Evolutionary conservation across 2,888 invertebrate species (phyloP).

Genomic region (Orchesellides sinensis): DNA sequence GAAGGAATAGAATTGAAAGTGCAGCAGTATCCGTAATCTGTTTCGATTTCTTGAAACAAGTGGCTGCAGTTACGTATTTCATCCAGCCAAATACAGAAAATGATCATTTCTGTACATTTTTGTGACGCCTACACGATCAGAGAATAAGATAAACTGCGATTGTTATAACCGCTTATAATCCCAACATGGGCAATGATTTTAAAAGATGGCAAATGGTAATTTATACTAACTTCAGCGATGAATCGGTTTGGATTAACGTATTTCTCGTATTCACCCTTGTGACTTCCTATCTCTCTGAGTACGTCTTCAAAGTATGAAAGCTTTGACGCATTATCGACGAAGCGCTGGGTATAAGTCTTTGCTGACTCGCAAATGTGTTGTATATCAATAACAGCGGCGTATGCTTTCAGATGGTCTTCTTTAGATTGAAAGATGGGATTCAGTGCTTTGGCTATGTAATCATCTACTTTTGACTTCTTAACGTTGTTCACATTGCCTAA

Average conservation of each 20-base stretch:
- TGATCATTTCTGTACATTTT: constrained; percentile 86
- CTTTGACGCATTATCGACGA: constrained; percentile 12
- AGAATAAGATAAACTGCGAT: background rate
- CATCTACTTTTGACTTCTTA: constrained; percentile 52
- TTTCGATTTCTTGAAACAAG: constrained; percentile 86
- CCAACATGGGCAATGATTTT: no score
- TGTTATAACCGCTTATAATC: no score
- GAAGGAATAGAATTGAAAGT: constrained; percentile 86
- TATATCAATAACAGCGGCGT: constrained; percentile 24
- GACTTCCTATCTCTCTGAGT: background rate
- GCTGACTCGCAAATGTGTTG: constrained; percentile 64
- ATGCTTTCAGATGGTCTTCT: background rate
- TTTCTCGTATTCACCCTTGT: background rate
- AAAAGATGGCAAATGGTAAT: no score
- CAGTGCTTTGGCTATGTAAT: constrained; percentile 43
- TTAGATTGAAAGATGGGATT: background rate
- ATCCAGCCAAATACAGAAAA: constrained; percentile 84
- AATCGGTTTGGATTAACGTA: background rate
- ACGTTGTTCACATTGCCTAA: constrained; percentile 67
- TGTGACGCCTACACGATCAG: constrained; percentile 82
- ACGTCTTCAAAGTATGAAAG: no score
- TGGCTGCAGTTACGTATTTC: constrained; percentile 81
- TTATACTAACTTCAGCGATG: background rate
- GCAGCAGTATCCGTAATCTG: constrained; percentile 88
- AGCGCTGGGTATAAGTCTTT: constrained; percentile 50